These are phyloP conservation scores for Oreocharis arfaki DNA, from an alignment of 2,113 vertebrate species.

Conservation along the genomic window DNA sequence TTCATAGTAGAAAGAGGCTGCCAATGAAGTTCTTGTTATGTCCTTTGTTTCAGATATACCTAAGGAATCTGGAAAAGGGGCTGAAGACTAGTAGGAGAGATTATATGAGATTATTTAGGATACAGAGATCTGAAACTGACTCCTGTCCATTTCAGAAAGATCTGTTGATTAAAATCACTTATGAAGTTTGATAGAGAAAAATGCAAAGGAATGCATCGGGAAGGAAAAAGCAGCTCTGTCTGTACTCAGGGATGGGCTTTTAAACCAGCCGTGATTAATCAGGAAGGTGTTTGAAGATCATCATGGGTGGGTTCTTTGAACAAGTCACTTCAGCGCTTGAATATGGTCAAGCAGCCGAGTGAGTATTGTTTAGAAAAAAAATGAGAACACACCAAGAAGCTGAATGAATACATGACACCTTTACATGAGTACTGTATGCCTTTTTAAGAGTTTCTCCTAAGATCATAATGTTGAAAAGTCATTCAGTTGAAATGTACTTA, in stretches of 20 bases:
- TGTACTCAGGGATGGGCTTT: neutral
- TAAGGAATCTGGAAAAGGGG: neutral
- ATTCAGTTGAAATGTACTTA: neutral
- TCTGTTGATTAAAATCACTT: neutral
- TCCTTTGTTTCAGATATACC: neutral
- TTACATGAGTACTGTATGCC: neutral
- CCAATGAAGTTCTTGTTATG: neutral
- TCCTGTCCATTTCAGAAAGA: neutral
- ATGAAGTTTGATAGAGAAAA: neutral
- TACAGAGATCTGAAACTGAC: neutral
- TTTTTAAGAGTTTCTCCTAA: neutral
- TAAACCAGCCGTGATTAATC: neutral
- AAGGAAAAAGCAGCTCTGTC: neutral
- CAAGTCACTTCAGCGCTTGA: neutral
- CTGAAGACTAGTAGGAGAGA: neutral
- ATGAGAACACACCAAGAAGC: neutral
- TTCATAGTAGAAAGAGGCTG: neutral
- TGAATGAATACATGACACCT: neutral
- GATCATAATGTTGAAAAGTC: neutral
- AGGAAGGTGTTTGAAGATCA: neutral
- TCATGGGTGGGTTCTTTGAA: neutral
- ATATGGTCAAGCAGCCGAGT: neutral
- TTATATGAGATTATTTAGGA: neutral
- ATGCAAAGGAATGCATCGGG: accelerated
- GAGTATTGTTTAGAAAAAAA: neutral